A percentile compares a stretch with the other conserved stretches of the same genome.
Conservation (phyloP, 2,888 invertebrate genomes). For the Muschampia plurimacula region DNA sequence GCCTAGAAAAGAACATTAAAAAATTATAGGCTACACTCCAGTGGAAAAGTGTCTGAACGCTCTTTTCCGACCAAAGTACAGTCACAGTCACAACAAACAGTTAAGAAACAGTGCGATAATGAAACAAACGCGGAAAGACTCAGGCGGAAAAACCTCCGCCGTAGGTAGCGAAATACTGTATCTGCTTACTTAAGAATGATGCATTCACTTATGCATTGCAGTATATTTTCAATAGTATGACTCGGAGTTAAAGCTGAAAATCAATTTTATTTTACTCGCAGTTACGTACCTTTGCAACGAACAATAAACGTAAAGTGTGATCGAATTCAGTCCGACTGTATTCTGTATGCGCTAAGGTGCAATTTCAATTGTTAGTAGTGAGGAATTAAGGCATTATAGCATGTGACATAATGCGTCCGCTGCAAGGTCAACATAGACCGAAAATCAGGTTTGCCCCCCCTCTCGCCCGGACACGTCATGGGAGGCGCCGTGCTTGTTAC, state of each 20-base stretch:
- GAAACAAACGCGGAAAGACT: constrained; percentile 73
- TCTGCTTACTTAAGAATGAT: neutral
- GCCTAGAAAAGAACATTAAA: constrained; percentile 20
- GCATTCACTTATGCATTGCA: neutral
- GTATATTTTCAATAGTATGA: neutral
- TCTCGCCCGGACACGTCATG: constrained; percentile 62
- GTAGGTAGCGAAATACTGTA: constrained; percentile 49
- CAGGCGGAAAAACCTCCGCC: constrained; percentile 78
- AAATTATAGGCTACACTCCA: constrained; percentile 16
- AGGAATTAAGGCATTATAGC: constrained; percentile 72
- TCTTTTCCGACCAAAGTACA: constrained; percentile 19
- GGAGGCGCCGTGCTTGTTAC: constrained; percentile 57
- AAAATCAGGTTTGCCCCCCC: constrained; percentile 80
- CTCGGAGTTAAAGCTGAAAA: neutral
- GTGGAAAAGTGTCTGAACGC: constrained; percentile 23
- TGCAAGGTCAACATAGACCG: constrained; percentile 84
- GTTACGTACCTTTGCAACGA: constrained; percentile 3
- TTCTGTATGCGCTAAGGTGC: constrained; percentile 38
- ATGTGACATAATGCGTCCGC: constrained; percentile 79
- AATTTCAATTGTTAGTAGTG: constrained; percentile 39
- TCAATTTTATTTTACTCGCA: neutral
- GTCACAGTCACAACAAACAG: constrained; percentile 42
- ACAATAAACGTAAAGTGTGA: neutral
- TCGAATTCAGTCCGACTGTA: constrained; percentile 9
- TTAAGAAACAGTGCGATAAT: constrained; percentile 54